Conservation (phyloP, 2,113 vertebrate species). For the Mola mola region DNA sequence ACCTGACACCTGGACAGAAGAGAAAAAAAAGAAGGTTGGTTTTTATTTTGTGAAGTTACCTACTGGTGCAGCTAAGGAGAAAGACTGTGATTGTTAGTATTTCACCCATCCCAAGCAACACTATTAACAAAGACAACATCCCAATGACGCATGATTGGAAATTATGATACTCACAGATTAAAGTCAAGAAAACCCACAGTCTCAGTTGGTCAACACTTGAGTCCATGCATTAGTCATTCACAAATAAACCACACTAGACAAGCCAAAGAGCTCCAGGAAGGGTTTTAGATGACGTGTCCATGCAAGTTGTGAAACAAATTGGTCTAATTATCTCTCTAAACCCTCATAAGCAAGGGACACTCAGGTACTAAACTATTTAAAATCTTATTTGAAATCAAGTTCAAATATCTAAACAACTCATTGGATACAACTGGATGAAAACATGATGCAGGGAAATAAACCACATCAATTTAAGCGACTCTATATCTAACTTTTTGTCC, state of each 20-base stretch:
- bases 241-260: slow-evolving; percentile 17
- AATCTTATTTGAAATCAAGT: slow-evolving; percentile 13
- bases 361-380: too few relatives aligned
- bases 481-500: slow-evolving; percentile 27
- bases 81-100: slow-evolving; percentile 71
- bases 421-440: slow-evolving; percentile 17
- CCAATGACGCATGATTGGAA: slow-evolving; percentile 27
- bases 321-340: slow-evolving; percentile 23
- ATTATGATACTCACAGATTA: slow-evolving; percentile 30
- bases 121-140: slow-evolving; percentile 62
- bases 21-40: slow-evolving; percentile 7
- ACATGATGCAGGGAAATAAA: slow-evolving; percentile 39
- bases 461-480: slow-evolving; percentile 6
- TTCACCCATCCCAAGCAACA: slow-evolving; percentile 44
- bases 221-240: slow-evolving; percentile 68
- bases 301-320: slow-evolving; percentile 49
- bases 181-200: slow-evolving; percentile 57
- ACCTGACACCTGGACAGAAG: slow-evolving; percentile 28
- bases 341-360: slow-evolving; percentile 14
- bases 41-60: slow-evolving; percentile 31
- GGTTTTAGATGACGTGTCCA: slow-evolving; percentile 54
- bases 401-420: slow-evolving; percentile 30
- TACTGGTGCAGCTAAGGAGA: slow-evolving; percentile 43
- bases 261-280: slow-evolving; percentile 42
- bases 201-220: slow-evolving; percentile 26